These are phyloP conservation scores for Tragelaphus strepsiceros DNA, from an alignment of 2,113 vertebrate genomes.

Conservation along the genomic window DNA sequence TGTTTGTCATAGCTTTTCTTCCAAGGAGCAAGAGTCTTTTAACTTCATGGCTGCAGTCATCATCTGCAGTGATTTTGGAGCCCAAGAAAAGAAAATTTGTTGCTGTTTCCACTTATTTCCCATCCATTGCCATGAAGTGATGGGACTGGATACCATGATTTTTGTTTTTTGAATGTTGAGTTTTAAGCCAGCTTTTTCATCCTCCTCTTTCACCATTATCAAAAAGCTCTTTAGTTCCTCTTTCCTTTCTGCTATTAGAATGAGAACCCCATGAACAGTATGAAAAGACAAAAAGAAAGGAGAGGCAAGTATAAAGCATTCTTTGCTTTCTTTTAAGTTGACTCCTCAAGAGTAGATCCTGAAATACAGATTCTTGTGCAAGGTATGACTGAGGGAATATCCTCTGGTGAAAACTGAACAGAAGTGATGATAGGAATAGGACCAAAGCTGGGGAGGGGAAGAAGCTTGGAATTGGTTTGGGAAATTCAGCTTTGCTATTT, in stretches of 20 bases:
- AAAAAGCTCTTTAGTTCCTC: not conserved
- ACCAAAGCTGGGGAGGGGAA: not conserved
- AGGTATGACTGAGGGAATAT: not conserved
- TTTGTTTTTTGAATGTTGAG: not conserved
- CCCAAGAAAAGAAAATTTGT: not conserved
- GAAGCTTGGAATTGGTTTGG: not conserved
- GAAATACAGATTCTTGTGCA: not conserved
- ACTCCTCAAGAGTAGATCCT: not conserved
- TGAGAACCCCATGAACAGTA: not conserved
- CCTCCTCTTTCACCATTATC: not conserved
- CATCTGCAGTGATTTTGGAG: not conserved
- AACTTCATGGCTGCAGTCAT: not conserved
- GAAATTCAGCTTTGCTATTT: not conserved
- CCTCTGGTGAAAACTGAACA: not conserved
- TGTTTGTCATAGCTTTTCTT: not conserved
- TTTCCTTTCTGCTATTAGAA: not conserved
- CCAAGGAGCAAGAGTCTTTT: not conserved
- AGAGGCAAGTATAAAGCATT: not conserved
- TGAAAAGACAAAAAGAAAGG: not conserved
- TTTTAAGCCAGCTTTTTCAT: not conserved
- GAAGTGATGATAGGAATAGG: rapidly evolving
- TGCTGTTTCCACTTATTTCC: not conserved
- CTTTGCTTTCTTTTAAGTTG: not conserved
- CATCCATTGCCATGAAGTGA: not conserved
- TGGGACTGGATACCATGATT: not conserved